phyloP scores from a whole-genome alignment of 2,113 vertebrate species.

The Osmerus eperlanus region DNA sequence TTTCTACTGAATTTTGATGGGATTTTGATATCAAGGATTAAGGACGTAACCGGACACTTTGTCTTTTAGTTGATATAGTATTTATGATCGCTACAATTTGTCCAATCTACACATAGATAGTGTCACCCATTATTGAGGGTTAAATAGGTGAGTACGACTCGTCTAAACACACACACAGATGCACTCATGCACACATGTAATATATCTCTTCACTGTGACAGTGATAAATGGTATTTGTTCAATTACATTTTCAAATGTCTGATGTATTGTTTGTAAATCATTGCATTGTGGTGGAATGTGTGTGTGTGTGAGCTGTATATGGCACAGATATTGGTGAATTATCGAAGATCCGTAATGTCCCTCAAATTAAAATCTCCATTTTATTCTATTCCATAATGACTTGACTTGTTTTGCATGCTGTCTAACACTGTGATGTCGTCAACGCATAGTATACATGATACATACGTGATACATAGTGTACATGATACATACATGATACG shows the following conservation, averaged over 20 bases:
- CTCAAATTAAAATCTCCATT: conserved; percentile 17
- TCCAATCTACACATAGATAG: conserved; percentile 42
- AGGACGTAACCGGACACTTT: conserved; percentile 61
- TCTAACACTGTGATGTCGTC: too few species aligned
- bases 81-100: conserved; percentile 46
- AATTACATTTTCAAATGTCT: neutral
- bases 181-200: conserved; percentile 26
- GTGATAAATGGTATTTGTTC: conserved; percentile 10
- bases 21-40: conserved; percentile 68
- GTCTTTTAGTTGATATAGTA: conserved; percentile 52
- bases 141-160: conserved; percentile 65
- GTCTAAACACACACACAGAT: neutral
- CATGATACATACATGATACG: too few species aligned
- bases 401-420: too few species aligned
- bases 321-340: conserved; percentile 14
- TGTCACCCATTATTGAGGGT: conserved; percentile 49
- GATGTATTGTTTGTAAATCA: too few species aligned
- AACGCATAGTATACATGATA: too few species aligned
- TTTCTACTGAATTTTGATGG: conserved; percentile 65
- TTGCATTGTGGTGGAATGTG: neutral
- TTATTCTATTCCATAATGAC: neutral
- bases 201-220: conserved; percentile 36
- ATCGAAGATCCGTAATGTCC: conserved; percentile 32
- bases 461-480: too few species aligned
- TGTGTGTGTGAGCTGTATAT: conserved; percentile 8